Evolutionary conservation across 2,113 vertebrate genomes (phyloP).

Genomic region (Macaca nemestrina): DNA sequence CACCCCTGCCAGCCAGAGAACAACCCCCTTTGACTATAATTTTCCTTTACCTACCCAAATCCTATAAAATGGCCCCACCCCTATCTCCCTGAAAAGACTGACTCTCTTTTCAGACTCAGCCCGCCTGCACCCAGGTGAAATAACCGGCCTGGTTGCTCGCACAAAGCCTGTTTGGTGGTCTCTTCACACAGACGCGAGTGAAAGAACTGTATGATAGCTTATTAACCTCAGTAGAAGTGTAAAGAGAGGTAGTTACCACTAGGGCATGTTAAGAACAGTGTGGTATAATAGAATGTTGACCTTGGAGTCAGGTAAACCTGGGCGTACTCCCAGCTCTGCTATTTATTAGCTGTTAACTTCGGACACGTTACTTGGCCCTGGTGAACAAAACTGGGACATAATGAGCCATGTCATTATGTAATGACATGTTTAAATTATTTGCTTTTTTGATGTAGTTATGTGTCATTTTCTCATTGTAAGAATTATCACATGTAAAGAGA

Average conservation of each 20-base stretch:
- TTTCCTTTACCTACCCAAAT: too few relatives aligned
- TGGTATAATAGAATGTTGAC: background rate
- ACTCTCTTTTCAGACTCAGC: too few relatives aligned
- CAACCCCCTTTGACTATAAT: too few relatives aligned
- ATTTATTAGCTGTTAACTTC: background rate
- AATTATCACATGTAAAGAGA: background rate
- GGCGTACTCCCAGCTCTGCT: background rate
- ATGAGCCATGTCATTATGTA: background rate
- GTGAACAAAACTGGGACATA: background rate
- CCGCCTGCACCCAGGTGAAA: too few relatives aligned
- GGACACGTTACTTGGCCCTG: background rate
- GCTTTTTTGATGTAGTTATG: background rate
- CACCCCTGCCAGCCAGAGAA: too few relatives aligned
- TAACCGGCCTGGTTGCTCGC: too few relatives aligned
- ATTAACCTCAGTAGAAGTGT: background rate
- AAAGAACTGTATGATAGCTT: background rate
- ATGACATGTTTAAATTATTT: background rate
- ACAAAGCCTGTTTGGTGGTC: too few relatives aligned
- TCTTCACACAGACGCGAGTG: too few relatives aligned
- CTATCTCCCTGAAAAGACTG: too few relatives aligned
- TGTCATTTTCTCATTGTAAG: conserved; percentile 22
- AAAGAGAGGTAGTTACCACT: background rate
- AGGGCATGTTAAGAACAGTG: background rate
- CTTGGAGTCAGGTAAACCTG: background rate
- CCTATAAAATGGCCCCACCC: too few relatives aligned